Evolutionary conservation across 1,140 invertebrate genomes (phyloP).

Genomic region (Limonius californicus): DNA sequence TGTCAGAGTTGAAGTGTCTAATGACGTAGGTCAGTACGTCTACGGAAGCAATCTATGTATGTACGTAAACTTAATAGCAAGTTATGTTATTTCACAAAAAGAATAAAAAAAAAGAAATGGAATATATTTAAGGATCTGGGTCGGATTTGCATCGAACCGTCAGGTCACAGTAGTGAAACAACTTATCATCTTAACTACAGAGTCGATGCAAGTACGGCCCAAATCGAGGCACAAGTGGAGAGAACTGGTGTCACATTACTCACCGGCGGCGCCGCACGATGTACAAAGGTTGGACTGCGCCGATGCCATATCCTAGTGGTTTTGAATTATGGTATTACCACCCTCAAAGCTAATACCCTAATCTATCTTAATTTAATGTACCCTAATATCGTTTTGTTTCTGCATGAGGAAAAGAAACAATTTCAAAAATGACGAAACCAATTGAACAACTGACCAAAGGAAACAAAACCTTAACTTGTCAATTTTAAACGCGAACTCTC

Average conservation of each 20-base stretch:
- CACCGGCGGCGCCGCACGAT: constrained; percentile 45
- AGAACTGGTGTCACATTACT: constrained; percentile 38
- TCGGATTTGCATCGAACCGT: not conserved
- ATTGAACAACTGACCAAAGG: no score
- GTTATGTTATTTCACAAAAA: not conserved
- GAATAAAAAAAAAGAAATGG: constrained; percentile 3
- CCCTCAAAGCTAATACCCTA: constrained; percentile 36
- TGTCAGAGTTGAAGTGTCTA: no score
- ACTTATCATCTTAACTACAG: no score
- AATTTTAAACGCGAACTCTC: no score
- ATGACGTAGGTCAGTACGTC: no score
- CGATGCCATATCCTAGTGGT: constrained; percentile 46
- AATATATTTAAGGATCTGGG: not conserved
- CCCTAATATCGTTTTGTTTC: not conserved
- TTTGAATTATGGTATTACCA: constrained; percentile 48
- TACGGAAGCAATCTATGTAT: no score
- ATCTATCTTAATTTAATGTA: constrained; percentile 17
- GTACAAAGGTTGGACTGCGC: constrained; percentile 45
- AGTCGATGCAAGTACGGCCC: not conserved
- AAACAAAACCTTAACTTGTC: no score
- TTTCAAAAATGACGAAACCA: not conserved
- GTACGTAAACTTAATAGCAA: not conserved
- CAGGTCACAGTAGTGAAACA: no score
- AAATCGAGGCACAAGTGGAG: constrained; percentile 11
- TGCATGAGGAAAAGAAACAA: not conserved